Evolutionary conservation across 2,113 vertebrate genomes (phyloP), one percentile per base, ranked within the genome.

Genomic region (Cnemophilus loriae): DNA sequence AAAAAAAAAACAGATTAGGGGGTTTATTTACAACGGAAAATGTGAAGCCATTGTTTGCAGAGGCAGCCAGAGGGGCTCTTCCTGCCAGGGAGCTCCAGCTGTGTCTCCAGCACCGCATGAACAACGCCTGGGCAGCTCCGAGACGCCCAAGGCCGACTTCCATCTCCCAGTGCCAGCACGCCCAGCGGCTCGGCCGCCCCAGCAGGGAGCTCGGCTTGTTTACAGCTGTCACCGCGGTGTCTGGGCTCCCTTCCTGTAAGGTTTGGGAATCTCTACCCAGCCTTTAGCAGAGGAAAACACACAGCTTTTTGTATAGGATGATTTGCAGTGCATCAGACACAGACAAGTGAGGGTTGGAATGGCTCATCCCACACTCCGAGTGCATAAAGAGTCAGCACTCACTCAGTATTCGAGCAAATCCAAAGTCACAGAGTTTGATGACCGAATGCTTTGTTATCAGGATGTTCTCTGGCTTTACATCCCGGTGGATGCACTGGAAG

Each of bases 351-450:
- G 41, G 30, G 41, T 8, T 19, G 59, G 46, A 28, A 70, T 33
- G 53, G 73, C 61, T 41, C 68, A 50, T 19, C 52, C 61, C 39
- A 11, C 30, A 3, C 27, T 22, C 42, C 0, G 1, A 8, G 35
- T 15, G 56, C 61, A 35, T 8, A 1, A 12, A 22, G 39, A 60
- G 32, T 10, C 68, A 11, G 78, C 69, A 99, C 99, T 98, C 95
- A 99, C 99, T 99, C 91, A 99, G 98, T 41, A 99, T 98, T 82
- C 99, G 98, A 82, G 99, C 99, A 44, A 99, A 99, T 55, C 99
- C 99, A 8, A 99, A 99, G 97, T 99, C 99, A 69, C 99, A 99
- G 46, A 99, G 99, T 78, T 99, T 99, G 97, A 99, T 98, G 97
- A 99, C 98, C 0, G 98, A 99, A 67, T 99, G 99, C 96, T 99